Conservation (phyloP, 1,140 invertebrate species). For the Mya arenaria region DNA sequence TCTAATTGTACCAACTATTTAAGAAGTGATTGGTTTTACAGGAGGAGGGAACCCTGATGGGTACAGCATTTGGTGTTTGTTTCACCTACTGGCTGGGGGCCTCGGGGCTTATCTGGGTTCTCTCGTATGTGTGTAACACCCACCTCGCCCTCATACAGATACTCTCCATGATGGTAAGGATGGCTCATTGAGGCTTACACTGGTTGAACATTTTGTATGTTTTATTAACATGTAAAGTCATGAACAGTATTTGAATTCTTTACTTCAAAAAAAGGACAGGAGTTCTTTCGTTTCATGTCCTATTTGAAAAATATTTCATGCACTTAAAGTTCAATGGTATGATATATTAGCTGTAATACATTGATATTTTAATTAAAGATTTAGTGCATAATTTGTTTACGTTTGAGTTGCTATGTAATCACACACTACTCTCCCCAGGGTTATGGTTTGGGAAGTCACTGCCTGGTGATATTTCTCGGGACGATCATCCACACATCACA, state of each 20-base stretch:
- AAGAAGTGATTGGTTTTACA: conserved; percentile 63
- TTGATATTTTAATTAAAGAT: too few species aligned
- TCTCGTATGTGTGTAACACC: conserved; percentile 80
- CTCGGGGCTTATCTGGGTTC: conserved; percentile 75
- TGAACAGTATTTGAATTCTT: background rate
- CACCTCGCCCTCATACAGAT: conserved; percentile 78
- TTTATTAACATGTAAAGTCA: too few species aligned
- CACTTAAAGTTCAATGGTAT: too few species aligned
- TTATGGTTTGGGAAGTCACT: conserved; percentile 80
- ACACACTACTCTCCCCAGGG: conserved; percentile 77
- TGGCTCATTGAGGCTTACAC: too few species aligned
- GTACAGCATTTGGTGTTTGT: conserved; percentile 81
- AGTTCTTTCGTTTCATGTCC: too few species aligned
- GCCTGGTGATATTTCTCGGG: conserved; percentile 79
- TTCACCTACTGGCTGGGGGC: conserved; percentile 81
- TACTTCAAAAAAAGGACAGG: too few species aligned
- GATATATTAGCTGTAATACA: too few species aligned
- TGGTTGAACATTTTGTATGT: too few species aligned
- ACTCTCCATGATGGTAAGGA: conserved; percentile 79
- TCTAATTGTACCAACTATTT: too few species aligned
- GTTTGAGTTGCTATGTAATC: background rate
- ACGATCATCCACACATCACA: conserved; percentile 80
- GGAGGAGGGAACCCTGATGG: conserved; percentile 82
- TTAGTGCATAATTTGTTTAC: background rate
- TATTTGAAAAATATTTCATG: too few species aligned